Conservation (phyloP, 2,113 vertebrate genomes). For the Microcebus murinus region DNA sequence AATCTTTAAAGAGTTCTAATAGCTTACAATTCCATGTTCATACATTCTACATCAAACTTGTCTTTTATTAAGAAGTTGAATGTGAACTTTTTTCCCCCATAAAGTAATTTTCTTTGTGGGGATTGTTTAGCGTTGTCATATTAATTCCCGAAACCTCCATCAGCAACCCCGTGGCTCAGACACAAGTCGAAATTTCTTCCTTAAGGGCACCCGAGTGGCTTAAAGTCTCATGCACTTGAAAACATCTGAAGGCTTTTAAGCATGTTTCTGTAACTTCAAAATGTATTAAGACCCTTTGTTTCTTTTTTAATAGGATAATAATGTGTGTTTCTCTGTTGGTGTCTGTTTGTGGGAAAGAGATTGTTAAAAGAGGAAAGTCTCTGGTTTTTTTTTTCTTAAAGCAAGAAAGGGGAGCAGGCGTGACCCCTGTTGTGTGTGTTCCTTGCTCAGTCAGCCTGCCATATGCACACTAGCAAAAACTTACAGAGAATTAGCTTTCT, state of each 20-base stretch:
- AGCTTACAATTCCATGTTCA: background rate
- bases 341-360: background rate
- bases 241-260: background rate
- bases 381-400: background rate
- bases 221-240: background rate
- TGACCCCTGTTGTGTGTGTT: background rate
- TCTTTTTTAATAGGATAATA: background rate
- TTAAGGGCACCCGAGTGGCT: background rate
- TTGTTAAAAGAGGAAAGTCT: background rate
- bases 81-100: background rate
- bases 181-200: too few relatives aligned
- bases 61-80: background rate
- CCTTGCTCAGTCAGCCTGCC: background rate
- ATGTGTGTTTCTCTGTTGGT: background rate
- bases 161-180: rapidly evolving
- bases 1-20: background rate
- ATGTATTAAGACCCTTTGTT: background rate
- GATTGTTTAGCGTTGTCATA: too few relatives aligned
- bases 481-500: background rate
- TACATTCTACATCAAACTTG: background rate
- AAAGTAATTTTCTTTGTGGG: background rate
- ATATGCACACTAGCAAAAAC: background rate
- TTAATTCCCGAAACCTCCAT: background rate
- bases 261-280: background rate
- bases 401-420: background rate